These are phyloP conservation scores for Ammodytes dubius DNA, from an alignment of 2,113 vertebrate species.

Conservation along the genomic window DNA sequence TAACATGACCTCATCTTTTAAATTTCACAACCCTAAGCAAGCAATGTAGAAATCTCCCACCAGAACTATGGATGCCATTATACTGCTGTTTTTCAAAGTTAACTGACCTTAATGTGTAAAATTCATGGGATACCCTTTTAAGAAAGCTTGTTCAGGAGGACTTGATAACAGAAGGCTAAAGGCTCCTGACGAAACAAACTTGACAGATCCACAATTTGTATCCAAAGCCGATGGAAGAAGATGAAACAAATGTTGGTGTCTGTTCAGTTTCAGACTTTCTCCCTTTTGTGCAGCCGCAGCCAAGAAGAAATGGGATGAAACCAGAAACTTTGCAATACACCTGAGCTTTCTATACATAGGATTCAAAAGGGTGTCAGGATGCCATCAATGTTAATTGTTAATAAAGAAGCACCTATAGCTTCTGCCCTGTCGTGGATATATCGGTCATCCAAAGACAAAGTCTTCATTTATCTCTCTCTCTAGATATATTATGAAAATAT, in stretches of 20 bases:
- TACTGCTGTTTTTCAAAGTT: slow-evolving; percentile 25
- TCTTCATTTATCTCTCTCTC: background rate
- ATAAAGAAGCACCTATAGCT: background rate
- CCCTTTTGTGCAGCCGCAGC: background rate
- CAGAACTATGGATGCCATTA: slow-evolving; percentile 13
- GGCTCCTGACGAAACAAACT: background rate
- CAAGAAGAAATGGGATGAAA: background rate
- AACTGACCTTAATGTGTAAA: slow-evolving; percentile 35
- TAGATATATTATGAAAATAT: background rate
- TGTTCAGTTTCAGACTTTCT: slow-evolving; percentile 47
- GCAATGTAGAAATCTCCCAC: background rate
- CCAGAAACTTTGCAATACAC: background rate
- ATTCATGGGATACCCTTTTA: slow-evolving; percentile 25
- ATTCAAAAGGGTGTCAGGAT: too few relatives aligned
- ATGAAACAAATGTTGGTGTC: slow-evolving; percentile 55
- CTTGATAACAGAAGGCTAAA: slow-evolving; percentile 18
- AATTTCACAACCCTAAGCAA: background rate
- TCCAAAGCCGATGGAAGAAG: slow-evolving; percentile 46
- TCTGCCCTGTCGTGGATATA: background rate
- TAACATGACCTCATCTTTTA: background rate
- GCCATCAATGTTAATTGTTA: background rate
- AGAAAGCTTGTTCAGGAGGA: background rate
- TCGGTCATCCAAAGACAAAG: background rate
- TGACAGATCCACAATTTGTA: background rate
- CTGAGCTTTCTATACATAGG: background rate